Percentiles rank a stretch among this genome's conserved stretches.
Evolutionary conservation across 2,888 invertebrate genomes (phyloP).

Genomic region (Alsophila aescularia): DNA sequence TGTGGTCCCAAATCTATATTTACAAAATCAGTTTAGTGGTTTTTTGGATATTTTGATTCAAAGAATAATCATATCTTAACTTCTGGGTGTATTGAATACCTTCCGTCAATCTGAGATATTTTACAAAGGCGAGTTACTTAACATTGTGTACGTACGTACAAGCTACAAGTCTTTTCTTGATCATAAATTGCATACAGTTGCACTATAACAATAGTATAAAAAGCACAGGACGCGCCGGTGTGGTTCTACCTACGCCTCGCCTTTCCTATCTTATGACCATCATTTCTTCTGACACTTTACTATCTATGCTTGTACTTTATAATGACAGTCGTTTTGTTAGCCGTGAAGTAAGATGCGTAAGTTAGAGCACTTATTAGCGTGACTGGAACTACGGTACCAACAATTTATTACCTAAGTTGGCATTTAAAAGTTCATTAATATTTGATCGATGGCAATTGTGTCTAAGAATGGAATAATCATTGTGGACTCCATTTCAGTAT

Average conservation of each 20-base stretch:
- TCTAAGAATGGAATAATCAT: constrained; percentile 12
- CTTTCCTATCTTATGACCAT: constrained; percentile 73
- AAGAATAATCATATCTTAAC: too few species aligned
- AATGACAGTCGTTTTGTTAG: constrained; percentile 54
- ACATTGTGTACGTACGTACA: constrained; percentile 16
- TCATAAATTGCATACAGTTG: constrained; percentile 70
- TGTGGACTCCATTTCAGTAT: constrained; percentile 27
- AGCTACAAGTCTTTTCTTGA: constrained; percentile 39
- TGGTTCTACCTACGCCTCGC: constrained; percentile 60
- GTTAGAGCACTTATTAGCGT: constrained; percentile 10
- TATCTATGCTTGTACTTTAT: constrained; percentile 65
- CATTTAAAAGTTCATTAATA: constrained; percentile 7
- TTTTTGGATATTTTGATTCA: too few species aligned
- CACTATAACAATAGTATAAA: constrained; percentile 67
- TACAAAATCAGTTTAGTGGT: too few species aligned
- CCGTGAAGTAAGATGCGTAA: constrained; percentile 32
- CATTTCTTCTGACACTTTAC: constrained; percentile 75
- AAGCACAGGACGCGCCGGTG: constrained; percentile 55
- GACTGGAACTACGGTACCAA: constrained; percentile 6
- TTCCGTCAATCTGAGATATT: not conserved
- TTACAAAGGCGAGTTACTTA: constrained; percentile 1
- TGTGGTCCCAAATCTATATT: too few species aligned
- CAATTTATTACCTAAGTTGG: constrained; percentile 3
- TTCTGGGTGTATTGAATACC: too few species aligned
- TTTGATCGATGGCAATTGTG: not conserved